Evolutionary conservation across 2,888 invertebrate species (phyloP).

Genomic region (Lamellibrachia columna): DNA sequence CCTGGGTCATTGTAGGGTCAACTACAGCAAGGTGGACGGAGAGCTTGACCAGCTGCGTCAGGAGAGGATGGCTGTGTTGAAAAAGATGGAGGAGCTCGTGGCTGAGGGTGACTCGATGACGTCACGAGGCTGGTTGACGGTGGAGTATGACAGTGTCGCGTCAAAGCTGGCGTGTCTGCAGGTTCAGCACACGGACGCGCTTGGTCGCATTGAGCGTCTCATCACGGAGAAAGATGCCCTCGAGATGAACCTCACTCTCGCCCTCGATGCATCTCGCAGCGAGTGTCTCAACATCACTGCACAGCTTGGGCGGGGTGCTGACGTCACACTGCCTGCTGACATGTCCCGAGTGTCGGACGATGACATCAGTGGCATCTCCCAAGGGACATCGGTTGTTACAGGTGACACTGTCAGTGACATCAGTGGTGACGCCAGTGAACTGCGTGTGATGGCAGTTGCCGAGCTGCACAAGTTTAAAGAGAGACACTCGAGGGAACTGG

Average conservation of each 20-base stretch:
- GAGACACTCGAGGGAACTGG: not conserved
- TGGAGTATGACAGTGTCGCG: not conserved
- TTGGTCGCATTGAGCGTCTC: not conserved
- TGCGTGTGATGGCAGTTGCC: not conserved
- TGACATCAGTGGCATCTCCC: not conserved
- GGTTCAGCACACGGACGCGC: constrained; percentile 7
- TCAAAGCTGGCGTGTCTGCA: not conserved
- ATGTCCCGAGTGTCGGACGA: not conserved
- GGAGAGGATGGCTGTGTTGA: constrained; percentile 1
- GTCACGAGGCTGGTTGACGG: not conserved
- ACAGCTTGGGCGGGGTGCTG: not conserved
- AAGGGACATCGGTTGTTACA: not conserved
- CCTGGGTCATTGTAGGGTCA: not conserved
- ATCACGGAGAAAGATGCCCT: not conserved
- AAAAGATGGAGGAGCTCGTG: not conserved
- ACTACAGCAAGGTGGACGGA: not conserved
- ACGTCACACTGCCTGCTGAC: not conserved
- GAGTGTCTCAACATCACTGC: not conserved
- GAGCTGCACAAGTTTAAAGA: not conserved
- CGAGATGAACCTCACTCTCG: not conserved
- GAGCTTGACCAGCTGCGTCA: not conserved
- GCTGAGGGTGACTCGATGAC: not conserved
- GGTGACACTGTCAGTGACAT: constrained; percentile 3
- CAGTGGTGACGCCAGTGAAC: not conserved
- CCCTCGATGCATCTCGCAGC: not conserved